Percentiles rank a stretch among this genome's conserved stretches.
Evolutionary conservation across 23 tunicate species (phyloP).

Genomic region (Phallusia fumigata): DNA sequence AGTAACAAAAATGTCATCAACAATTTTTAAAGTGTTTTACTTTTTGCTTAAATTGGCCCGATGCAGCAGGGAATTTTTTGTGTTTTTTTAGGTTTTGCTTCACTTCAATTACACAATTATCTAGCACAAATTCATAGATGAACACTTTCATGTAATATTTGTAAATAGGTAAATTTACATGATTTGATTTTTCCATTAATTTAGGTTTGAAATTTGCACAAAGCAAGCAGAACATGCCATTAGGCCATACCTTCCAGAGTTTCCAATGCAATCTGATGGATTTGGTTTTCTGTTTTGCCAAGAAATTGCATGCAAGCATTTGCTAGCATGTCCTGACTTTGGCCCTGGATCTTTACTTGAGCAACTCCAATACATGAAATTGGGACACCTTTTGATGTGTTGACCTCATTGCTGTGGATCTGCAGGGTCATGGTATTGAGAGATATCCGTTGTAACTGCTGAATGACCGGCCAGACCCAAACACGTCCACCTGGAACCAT

Average conservation of each 20-base stretch:
- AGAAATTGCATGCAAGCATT: constrained; percentile 89
- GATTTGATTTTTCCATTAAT: no score
- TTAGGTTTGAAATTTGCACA: no score
- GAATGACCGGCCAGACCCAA: constrained; percentile 82
- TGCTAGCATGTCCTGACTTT: constrained; percentile 72
- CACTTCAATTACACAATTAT: no score
- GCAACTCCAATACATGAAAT: constrained; percentile 89
- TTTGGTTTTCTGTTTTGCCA: constrained; percentile 61
- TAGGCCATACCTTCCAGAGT: constrained; percentile 63
- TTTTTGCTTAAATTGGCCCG: no score
- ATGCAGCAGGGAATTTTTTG: not conserved
- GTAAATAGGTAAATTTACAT: no score
- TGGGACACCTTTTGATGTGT: constrained; percentile 74
- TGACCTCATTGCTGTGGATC: constrained; percentile 54
- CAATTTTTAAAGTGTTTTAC: no score
- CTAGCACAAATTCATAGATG: no score
- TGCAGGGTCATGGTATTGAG: constrained; percentile 84
- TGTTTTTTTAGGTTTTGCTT: not conserved
- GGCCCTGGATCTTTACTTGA: constrained; percentile 77
- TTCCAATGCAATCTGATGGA: constrained; percentile 79
- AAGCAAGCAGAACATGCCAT: not conserved
- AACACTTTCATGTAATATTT: no score
- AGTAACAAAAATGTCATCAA: not conserved
- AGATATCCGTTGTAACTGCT: constrained; percentile 72
- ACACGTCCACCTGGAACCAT: constrained; percentile 86